Evolutionary conservation across 30 jellyfish, hydroid and myxozoan genomes (phyloP).

Genomic region (Phacellophora camtschatica): DNA sequence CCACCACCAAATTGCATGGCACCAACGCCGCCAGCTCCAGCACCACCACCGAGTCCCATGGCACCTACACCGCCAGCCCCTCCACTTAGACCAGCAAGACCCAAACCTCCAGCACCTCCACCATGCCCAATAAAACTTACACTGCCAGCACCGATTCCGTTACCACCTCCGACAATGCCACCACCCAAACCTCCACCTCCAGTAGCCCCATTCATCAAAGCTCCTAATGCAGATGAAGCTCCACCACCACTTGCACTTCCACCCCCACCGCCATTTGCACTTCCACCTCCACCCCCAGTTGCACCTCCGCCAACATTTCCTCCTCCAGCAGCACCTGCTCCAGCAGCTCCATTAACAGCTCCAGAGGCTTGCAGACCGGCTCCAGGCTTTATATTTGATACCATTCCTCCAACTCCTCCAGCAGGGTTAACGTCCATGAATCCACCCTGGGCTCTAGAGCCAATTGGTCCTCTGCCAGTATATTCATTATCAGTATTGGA

Average conservation of each 20-base stretch:
- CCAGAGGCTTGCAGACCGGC: conserved; percentile 46
- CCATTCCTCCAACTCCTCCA: conserved; percentile 65
- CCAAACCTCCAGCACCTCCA: conserved; percentile 28
- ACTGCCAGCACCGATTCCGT: conserved; percentile 30
- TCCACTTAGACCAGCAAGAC: conserved; percentile 33
- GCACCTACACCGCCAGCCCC: conserved; percentile 56
- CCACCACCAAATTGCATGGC: conserved; percentile 40
- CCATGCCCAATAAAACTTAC: conserved; percentile 11
- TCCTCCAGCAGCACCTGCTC: conserved; percentile 26
- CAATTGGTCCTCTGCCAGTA: conserved; percentile 96
- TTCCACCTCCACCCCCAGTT: not conserved
- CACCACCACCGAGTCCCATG: conserved; percentile 50
- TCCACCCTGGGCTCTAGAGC: conserved; percentile 86
- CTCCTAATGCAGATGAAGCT: conserved; percentile 43
- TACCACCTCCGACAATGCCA: conserved; percentile 25
- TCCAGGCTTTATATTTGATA: conserved; percentile 43
- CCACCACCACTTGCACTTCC: not conserved
- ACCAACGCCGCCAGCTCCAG: conserved; percentile 41
- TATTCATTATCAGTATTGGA: conserved; percentile 76
- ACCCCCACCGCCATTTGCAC: not conserved
- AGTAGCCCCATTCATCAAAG: conserved; percentile 15
- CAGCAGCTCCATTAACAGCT: conserved; percentile 18
- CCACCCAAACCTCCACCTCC: conserved; percentile 32
- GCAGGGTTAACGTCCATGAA: conserved; percentile 71
- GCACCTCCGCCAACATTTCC: conserved; percentile 29